Conservation (phyloP, 2,888 invertebrate genomes). For the Dusona sp. region DNA sequence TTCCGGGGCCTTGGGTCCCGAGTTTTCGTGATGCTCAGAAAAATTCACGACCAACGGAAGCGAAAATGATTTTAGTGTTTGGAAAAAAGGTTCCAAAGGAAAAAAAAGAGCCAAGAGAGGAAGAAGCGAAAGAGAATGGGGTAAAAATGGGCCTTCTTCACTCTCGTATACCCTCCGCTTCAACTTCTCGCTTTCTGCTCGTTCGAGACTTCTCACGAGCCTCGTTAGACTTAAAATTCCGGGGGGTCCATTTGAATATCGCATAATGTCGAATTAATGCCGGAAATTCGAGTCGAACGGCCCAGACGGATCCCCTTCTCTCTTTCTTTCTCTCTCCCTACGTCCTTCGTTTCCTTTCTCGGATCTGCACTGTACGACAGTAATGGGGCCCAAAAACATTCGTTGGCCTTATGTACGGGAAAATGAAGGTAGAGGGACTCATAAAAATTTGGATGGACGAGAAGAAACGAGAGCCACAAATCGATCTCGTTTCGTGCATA, state of each 20-base stretch:
- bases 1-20: slow-evolving; percentile 13
- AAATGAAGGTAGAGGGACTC: slow-evolving; percentile 41
- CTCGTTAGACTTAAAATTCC: slow-evolving; percentile 82
- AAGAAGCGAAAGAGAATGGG: slow-evolving; percentile 26
- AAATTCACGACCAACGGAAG: slow-evolving; percentile 43
- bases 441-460: slow-evolving; percentile 68
- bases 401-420: slow-evolving; percentile 35
- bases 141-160: slow-evolving; percentile 68
- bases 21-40: slow-evolving; percentile 56
- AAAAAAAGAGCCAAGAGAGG: slow-evolving; percentile 46
- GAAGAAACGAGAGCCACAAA: slow-evolving; percentile 63
- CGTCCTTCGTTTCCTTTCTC: neutral
- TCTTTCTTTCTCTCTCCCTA: slow-evolving; percentile 33
- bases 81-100: slow-evolving; percentile 31
- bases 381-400: slow-evolving; percentile 58
- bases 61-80: slow-evolving; percentile 32
- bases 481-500: slow-evolving; percentile 71
- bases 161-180: slow-evolving; percentile 5
- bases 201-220: slow-evolving; percentile 69
- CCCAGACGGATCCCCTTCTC: slow-evolving; percentile 64
- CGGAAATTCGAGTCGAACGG: slow-evolving; percentile 82
- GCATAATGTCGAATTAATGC: slow-evolving; percentile 84
- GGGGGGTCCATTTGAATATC: slow-evolving; percentile 83
- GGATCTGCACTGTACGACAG: slow-evolving; percentile 48
- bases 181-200: slow-evolving; percentile 26